These are phyloP conservation scores for Gadus macrocephalus DNA, from an alignment of 2,113 vertebrate species.

Conservation along the genomic window DNA sequence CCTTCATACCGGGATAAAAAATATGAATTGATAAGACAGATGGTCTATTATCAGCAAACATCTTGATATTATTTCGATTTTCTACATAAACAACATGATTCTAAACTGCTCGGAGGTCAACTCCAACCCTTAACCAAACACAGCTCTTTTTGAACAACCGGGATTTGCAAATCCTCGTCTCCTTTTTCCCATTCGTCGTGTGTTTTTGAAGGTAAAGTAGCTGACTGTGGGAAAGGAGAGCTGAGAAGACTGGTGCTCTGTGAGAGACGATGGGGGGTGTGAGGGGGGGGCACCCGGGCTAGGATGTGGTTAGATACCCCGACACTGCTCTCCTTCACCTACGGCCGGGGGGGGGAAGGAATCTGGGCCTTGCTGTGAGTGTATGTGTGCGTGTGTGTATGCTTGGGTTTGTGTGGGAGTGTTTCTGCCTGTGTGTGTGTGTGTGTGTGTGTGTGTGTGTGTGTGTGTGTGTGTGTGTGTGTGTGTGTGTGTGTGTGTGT, in stretches of 20 bases:
- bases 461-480: slow-evolving; percentile 26
- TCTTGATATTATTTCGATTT: too few relatives aligned
- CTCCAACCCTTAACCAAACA: too few relatives aligned
- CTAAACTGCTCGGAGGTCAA: too few relatives aligned
- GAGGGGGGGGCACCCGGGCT: slow-evolving; percentile 37
- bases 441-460: slow-evolving; percentile 27
- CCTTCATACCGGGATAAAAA: too few relatives aligned
- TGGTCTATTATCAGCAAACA: too few relatives aligned
- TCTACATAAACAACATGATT: too few relatives aligned
- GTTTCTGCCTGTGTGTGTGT: slow-evolving; percentile 19
- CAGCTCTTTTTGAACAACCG: too few relatives aligned
- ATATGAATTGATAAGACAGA: too few relatives aligned
- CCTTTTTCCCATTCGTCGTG: too few relatives aligned
- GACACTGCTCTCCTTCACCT: slow-evolving; percentile 44
- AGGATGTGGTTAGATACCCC: slow-evolving; percentile 57
- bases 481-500: slow-evolving; percentile 19
- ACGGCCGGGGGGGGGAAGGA: background rate
- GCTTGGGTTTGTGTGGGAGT: background rate
- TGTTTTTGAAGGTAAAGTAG: slow-evolving; percentile 6
- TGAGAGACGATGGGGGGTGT: slow-evolving; percentile 21
- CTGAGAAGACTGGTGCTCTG: slow-evolving; percentile 14
- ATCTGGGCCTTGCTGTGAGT: background rate
- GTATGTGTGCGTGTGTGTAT: slow-evolving; percentile 1
- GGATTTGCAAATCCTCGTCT: too few relatives aligned
- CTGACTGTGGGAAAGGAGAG: slow-evolving; percentile 46